Percentiles rank a stretch among this genome's conserved stretches.
phyloP scores from a whole-genome alignment of 2,113 vertebrate genomes.

The Fregetta grallaria region DNA sequence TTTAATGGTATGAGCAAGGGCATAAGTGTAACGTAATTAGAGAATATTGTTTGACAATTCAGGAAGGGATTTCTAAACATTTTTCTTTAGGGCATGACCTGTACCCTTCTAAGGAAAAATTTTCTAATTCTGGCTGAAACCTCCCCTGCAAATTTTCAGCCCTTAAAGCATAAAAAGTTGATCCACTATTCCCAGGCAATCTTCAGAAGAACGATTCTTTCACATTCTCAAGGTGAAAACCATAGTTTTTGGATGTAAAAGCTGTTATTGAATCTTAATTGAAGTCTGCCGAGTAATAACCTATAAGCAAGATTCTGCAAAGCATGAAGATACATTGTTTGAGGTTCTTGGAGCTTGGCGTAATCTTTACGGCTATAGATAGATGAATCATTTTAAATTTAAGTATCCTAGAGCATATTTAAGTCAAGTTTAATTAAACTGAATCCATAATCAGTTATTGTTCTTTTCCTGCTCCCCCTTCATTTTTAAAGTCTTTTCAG shows the following conservation, averaged over 20 bases:
- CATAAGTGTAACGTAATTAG: not conserved
- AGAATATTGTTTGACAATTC: not conserved
- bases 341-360: not conserved
- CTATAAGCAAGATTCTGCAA: not conserved
- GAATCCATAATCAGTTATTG: not conserved
- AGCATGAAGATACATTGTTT: not conserved
- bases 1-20: not conserved
- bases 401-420: not conserved
- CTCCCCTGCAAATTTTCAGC: not conserved
- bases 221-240: not conserved
- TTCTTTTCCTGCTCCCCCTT: not conserved
- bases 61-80: not conserved
- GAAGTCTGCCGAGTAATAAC: not conserved
- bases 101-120: not conserved
- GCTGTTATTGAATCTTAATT: not conserved
- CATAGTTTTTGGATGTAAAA: not conserved
- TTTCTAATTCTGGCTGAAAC: not conserved
- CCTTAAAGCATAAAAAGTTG: not conserved
- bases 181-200: not conserved
- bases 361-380: not conserved
- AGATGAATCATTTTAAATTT: not conserved
- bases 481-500: not conserved
- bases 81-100: not conserved
- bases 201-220: not conserved
- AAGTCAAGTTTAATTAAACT: not conserved